Base-by-base conservation (phyloP, 2,888 invertebrate genomes). In the Desoria tigrina region DNA sequence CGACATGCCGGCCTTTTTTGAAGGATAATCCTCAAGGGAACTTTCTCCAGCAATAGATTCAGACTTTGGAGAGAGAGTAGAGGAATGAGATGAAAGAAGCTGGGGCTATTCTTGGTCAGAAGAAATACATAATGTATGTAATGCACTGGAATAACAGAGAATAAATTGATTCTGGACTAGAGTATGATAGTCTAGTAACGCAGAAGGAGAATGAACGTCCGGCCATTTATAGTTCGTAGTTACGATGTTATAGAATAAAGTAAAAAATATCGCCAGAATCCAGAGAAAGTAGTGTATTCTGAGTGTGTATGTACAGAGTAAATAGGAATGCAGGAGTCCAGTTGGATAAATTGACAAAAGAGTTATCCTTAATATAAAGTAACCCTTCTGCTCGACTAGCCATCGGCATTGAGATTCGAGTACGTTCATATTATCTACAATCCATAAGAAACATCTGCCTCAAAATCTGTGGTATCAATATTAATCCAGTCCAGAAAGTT, bases 111-210 rank as follows among this genome's bases (percentile, higher is more conserved):
- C 32, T 32, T 32, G 32, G 32, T 32, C 32, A 32, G 32, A 14
- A 24, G 57, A 57, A 57, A 57, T 57, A 39, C 57, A 57, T 57
- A 57, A 57, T 57, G 57, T 42, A 57, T 57, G 57, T 57, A 57
- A 57, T 57, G 57, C 57, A 57, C 42, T 39, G 39, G 57, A 57
- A 57, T 57, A 57, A 57, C 57, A 42, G 57, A 57, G 57, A 57
- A 57, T 39, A 57, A 57, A 57, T 57, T 57, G 57, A 57, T 57
- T 57, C 57, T 57, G 57, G 23, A 57, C 39, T 24, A 7, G 7
- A 51, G 24, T 6, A 16, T 6, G 7, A 45, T 4, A 9, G 45
- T 45, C n/a, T 16, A 16, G 45, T 16, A n/a, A n/a, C n/a, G n/a
- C n/a, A n/a, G n/a, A n/a, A n/a, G n/a, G n/a, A n/a, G n/a, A n/a